Evolutionary conservation across 2,888 invertebrate species (phyloP), one percentile per base, ranked within the genome.

Genomic region (Panopea generosa): DNA sequence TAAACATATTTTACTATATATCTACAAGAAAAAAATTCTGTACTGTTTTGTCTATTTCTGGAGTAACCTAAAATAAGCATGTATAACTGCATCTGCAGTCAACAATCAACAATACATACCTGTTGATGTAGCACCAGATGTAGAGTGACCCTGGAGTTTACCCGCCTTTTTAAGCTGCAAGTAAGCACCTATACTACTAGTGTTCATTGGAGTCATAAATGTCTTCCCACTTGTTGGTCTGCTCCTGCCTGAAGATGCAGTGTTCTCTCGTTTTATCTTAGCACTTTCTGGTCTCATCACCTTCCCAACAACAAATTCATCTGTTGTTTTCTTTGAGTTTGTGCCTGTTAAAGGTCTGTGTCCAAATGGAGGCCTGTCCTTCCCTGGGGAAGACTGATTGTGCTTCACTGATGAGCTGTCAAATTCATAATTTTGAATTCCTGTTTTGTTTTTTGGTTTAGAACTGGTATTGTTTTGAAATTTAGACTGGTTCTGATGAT

Each of bases 181-280:
- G 66, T 91, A 91, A 16, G 90, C 89, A 66, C 84, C 80, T 27
- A 90, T 87, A 61, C 89, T 89, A 52, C 85, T 87, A 2, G 84
- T 70, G 65, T 87, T 88, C 1, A 85, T 86, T 24, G 88, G 86
- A 43, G 83, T 75, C 74, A 80, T 84, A 18, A 73, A 59, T 45
- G 65, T 53, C 33, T 78, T 79, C 2, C 77, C 71, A 63, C 84
- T 83, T 9, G 71, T 53, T 57, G 84, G 85, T 47, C 86, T 70
- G 50, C 77, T 71, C 52, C 77, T 80, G 7, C 50, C 38, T 20
- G 63, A 50, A 2, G 66, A 45, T 3, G 61, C 24, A 1, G 63
- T 62, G 7, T 61, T 50, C 6, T 69, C 71, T 22, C 72, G 70
- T 49, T 69, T 74, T n/a, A n/a, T n/a, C 22, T 73, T 79, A 18